Base-by-base conservation (phyloP, 2,888 invertebrate genomes). In the Chironomus riparius region DNA sequence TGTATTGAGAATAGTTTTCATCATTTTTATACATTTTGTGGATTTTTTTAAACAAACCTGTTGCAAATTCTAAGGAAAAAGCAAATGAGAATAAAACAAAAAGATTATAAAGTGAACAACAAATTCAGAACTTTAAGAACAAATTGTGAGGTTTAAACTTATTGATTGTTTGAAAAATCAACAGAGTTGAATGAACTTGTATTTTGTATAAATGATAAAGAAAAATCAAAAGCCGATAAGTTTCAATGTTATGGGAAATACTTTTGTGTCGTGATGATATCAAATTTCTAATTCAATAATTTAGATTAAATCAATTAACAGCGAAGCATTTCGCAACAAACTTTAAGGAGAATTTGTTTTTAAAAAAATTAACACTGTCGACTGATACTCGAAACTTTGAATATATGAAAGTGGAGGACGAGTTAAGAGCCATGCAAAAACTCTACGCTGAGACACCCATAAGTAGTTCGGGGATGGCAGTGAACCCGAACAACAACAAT, bases 21-120 rank as follows among this genome's bases (percentile, higher is more conserved):
- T 77, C 77, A 76, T 77, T 77, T 78, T 77, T 74, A 85, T 84
- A 85, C 85, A 85, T 85, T 85, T 85, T 84, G 85, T 85, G 85
- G 85, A 38, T 1, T 38, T 38, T 10, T 38, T 85, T n/a, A n/a
- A 85, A 86, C 28, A 85, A 85, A 85, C 76, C 85, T 85, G 86
- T 86, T 86, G 85, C 85, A 84, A 18, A 18, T 38, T 62, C 47
- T 62, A 71, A 71, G 50, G 22, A 70, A 70, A 70, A 61, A 3
- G 50, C 18, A 56, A 61, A 50, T 61, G 50, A 73, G 1, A 38
- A 38, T 2, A 38, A 38, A 77, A 77, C 76, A 76, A 76, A 70
- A 38, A 38, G 2, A 38, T 38, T 10, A 38, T 10, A 10, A 38
- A 38, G 38, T 38, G 38, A 10, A 38, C 1, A 38, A 38, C 10